Evolutionary conservation across 2,888 invertebrate species (phyloP).

Genomic region (Anaspis maculata): DNA sequence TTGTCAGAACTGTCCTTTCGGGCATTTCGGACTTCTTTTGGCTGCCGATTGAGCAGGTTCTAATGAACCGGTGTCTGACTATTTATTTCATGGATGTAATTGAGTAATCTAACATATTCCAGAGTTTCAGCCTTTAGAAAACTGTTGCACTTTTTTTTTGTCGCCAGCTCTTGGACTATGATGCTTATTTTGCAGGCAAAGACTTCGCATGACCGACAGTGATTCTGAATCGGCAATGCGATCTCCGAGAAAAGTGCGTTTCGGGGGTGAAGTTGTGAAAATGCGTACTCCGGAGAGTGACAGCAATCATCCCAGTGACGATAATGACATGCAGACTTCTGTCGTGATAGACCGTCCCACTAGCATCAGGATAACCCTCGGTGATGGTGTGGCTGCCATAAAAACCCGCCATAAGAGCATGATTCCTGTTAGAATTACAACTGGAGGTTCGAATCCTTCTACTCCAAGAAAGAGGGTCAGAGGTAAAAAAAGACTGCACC

Average conservation of each 20-base stretch:
- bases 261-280: constrained; percentile 82
- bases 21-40: too few relatives aligned
- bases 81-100: too few relatives aligned
- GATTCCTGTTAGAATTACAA: constrained; percentile 44
- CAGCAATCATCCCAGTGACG: constrained; percentile 48
- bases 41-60: too few relatives aligned
- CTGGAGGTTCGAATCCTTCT: constrained; percentile 30
- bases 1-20: too few relatives aligned
- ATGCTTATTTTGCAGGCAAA: too few relatives aligned
- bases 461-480: constrained; percentile 40
- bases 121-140: too few relatives aligned
- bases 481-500: constrained; percentile 26
- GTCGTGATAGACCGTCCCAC: constrained; percentile 14
- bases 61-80: too few relatives aligned
- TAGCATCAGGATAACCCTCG: constrained; percentile 25
- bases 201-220: too few relatives aligned
- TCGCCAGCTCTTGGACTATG: too few relatives aligned
- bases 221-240: constrained; percentile 45
- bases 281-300: constrained; percentile 80
- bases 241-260: constrained; percentile 66
- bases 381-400: constrained; percentile 25
- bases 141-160: too few relatives aligned
- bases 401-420: constrained; percentile 30
- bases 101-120: too few relatives aligned
- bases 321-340: constrained; percentile 11